Percentiles rank a stretch among this genome's conserved stretches.
Conservation (phyloP, 2,113 vertebrate genomes). For the Microtus oregoni region DNA sequence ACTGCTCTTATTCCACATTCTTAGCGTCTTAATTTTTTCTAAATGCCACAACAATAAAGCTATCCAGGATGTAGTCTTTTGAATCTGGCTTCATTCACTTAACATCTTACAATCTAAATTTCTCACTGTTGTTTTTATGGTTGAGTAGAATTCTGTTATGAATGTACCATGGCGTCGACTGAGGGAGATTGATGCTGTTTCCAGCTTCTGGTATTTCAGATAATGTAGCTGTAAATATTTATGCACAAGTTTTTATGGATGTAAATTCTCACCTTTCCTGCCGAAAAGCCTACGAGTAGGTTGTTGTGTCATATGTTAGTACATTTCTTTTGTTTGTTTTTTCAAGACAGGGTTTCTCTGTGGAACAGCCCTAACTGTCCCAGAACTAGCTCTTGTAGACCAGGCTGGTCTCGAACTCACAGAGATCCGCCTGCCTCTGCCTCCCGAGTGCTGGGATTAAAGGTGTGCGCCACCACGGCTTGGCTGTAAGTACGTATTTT, state of each 20-base stretch:
- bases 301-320: background rate
- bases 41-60: background rate
- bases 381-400: no score
- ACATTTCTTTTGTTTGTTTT: background rate
- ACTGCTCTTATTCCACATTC: background rate
- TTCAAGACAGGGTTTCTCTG: no score
- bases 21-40: background rate
- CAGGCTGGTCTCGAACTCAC: no score
- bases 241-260: background rate
- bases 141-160: background rate
- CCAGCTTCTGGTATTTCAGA: background rate
- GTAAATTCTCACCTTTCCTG: conserved; percentile 27
- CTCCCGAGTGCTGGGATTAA: no score
- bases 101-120: conserved; percentile 5
- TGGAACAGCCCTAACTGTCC: no score
- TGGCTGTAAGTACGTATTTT: background rate
- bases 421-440: no score
- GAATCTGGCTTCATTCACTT: conserved; percentile 28
- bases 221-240: conserved; percentile 39
- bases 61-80: background rate
- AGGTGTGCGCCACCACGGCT: no score
- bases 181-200: background rate
- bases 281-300: background rate
- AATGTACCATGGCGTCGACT: background rate
- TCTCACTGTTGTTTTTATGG: background rate